These are phyloP conservation scores for Allophyes oxyacanthae DNA, from an alignment of 2,888 invertebrate genomes.

Conservation along the genomic window DNA sequence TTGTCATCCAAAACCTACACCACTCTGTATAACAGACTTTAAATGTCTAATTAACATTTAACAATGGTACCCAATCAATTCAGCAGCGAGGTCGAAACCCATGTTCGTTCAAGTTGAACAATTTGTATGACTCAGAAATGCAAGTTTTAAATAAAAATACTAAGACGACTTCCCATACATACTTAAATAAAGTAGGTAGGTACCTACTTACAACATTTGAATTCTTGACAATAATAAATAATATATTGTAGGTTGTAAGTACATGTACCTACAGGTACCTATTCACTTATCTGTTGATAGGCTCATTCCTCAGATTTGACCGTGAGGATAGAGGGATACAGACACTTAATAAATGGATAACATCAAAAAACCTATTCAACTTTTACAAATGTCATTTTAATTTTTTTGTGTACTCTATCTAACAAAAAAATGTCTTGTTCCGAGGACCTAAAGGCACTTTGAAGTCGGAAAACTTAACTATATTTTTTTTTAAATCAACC, in stretches of 20 bases:
- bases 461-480: too few species aligned
- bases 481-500: not conserved
- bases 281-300: constrained; percentile 1
- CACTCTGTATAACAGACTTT: constrained; percentile 28
- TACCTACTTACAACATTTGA: too few species aligned
- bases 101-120: constrained; percentile 52
- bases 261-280: too few species aligned
- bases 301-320: too few species aligned
- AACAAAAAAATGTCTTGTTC: too few species aligned
- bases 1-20: constrained; percentile 11
- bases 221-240: constrained; percentile 41
- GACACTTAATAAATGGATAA: not conserved
- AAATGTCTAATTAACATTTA: constrained; percentile 56
- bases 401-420: too few species aligned
- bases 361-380: too few species aligned
- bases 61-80: constrained; percentile 55
- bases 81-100: constrained; percentile 63
- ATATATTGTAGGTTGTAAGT: constrained; percentile 27
- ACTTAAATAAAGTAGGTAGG: constrained; percentile 29
- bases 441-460: too few species aligned
- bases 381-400: too few species aligned
- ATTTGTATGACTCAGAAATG: constrained; percentile 57
- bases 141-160: constrained; percentile 32
- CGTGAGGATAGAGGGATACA: too few species aligned
- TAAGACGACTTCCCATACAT: constrained; percentile 34